Base-by-base conservation (phyloP, 2,113 vertebrate species). In the Gobio gobio region DNA sequence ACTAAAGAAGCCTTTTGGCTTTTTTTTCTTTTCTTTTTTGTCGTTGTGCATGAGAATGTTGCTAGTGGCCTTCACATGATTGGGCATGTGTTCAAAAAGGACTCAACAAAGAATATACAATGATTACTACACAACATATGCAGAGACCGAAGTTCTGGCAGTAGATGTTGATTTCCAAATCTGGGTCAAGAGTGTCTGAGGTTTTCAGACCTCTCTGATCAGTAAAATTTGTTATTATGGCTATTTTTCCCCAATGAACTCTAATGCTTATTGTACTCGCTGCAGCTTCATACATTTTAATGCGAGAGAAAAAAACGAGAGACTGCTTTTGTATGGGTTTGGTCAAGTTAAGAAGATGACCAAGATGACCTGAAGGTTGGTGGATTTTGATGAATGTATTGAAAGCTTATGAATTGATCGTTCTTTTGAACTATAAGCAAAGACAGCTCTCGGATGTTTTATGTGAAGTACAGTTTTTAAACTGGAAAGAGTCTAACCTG, bases 221-320 rank as follows among this genome's bases (percentile, higher is more conserved):
- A 73, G 80, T 84, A 59, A 85, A 83, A 86, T 83, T 83, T 84
- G 85, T 83, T 74, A 86, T 81, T 86, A 81, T 86, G 87, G 79
- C 86, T 88, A 84, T 88, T 87, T 91, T 84, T 73, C 84, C 72
- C 72, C 29, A 75, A 83, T 87, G 64, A 85, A 85, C 84, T 87
- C 74, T 82, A 79, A 86, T 76, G 84, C 83, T 88, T 79, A 78
- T 58, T 45, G 78, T 68, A 73, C 87, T 84, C 88, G 88, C 85
- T 88, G 86, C 80, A 90, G 66, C 54, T 33, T 51, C 54, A 70
- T 66, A 85, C 24, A 36, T 85, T 82, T 74, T 83, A 68, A 82
- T 75, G 51, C 75, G 66, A 66, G 64, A 58, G 72, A 66, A 29
- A 83, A 83, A 45, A 64, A 29, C 78, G 78, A 33, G 40, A n/a